These are phyloP conservation scores for Pherbina coryleti DNA, from an alignment of 2,888 invertebrate species.

Conservation along the genomic window DNA sequence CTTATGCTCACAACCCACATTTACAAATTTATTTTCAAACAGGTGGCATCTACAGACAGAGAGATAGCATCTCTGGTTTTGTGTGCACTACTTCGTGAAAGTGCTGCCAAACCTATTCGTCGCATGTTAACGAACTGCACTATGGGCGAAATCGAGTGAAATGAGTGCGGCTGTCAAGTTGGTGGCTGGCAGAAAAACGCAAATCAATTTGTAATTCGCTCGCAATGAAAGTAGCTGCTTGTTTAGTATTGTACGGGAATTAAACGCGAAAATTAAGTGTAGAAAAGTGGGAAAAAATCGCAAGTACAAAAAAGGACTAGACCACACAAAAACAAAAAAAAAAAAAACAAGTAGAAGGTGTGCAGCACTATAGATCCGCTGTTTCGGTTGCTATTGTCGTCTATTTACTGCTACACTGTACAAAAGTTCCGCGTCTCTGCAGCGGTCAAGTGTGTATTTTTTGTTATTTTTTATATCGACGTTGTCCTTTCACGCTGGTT, in stretches of 20 bases:
- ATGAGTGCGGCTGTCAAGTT: conserved; percentile 9
- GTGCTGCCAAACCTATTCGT: neutral
- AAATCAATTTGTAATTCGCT: conserved; percentile 30
- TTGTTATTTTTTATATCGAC: neutral
- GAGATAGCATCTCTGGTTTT: no score
- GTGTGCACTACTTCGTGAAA: neutral
- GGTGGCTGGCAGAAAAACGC: conserved; percentile 5
- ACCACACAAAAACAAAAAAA: neutral
- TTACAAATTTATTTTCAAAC: no score
- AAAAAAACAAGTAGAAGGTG: conserved; percentile 9
- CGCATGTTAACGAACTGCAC: no score
- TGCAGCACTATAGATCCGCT: conserved; percentile 2
- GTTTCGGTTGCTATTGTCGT: neutral
- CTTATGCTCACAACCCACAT: no score
- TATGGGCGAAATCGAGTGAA: neutral
- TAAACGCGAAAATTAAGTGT: neutral
- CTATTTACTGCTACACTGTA: neutral
- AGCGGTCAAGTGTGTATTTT: conserved; percentile 26
- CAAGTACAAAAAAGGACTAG: neutral
- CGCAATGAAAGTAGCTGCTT: conserved; percentile 5
- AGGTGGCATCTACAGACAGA: no score
- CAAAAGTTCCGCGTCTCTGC: neutral
- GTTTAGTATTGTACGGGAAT: neutral
- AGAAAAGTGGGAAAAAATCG: neutral
- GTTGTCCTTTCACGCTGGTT: neutral